phyloP scores from a whole-genome alignment of 2,888 invertebrate genomes.

The Neoitamus cyanurus region DNA sequence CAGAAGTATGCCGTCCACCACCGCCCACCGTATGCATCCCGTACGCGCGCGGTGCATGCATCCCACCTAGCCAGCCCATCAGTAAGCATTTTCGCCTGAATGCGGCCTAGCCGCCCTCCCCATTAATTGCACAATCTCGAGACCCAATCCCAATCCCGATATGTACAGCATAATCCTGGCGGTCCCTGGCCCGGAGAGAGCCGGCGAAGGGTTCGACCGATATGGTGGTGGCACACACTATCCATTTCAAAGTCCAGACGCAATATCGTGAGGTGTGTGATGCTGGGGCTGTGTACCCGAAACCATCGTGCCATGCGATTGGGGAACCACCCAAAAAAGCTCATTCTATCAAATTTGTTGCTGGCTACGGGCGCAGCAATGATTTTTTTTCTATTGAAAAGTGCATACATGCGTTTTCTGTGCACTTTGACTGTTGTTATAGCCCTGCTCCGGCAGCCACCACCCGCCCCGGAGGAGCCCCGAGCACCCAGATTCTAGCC shows the following conservation, averaged over 20 bases:
- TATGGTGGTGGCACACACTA: not conserved
- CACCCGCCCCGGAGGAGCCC: not conserved
- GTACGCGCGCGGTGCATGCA: not conserved
- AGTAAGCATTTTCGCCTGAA: slow-evolving; percentile 6
- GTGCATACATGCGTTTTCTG: slow-evolving; percentile 45
- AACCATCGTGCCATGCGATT: not conserved
- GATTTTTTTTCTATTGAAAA: slow-evolving; percentile 32
- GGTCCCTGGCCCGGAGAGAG: not conserved
- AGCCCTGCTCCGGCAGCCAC: not conserved
- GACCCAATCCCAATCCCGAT: not conserved
- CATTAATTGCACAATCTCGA: not conserved
- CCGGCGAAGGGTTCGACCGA: not conserved
- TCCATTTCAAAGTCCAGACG: slow-evolving; percentile 40
- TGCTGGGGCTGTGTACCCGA: not conserved
- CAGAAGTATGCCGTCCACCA: not conserved
- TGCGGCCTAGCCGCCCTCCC: not conserved
- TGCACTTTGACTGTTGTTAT: slow-evolving; percentile 38
- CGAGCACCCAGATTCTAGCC: not conserved
- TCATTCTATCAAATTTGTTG: slow-evolving; percentile 53
- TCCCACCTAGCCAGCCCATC: not conserved
- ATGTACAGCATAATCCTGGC: not conserved
- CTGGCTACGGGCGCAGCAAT: slow-evolving; percentile 20
- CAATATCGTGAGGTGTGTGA: slow-evolving; percentile 24
- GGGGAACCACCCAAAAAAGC: slow-evolving; percentile 33
- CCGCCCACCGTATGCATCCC: not conserved